Evolutionary conservation across 2,888 invertebrate species (phyloP), one percentile per base, ranked within the genome.

Genomic region (Drosophila affinis): DNA sequence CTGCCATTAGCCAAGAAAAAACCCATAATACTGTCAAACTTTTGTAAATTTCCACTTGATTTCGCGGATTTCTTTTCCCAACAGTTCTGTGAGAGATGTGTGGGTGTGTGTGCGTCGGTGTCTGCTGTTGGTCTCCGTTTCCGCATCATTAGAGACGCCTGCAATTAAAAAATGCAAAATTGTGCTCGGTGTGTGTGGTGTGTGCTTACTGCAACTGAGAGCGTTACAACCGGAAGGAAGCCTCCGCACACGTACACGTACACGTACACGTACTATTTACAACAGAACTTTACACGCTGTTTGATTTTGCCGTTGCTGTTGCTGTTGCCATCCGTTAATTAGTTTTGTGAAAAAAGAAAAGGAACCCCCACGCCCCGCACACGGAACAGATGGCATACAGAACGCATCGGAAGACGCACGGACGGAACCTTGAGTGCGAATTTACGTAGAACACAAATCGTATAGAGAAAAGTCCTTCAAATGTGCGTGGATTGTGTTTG

Each of bases 111-210:
- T 21, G 21, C 3, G 21, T 21, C 3, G 3, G 3, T 39, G 27
- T 48, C 17, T 24, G n/a, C 52, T 45, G n/a, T 9, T 56, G 51
- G 51, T 52, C n/a, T 52, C 10, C 27, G 54, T 73, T 81, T 81
- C 81, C 81, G 81, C 65, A 73, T 78, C 73, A 73, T 77, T 78
- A 63, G 53, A 72, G 59, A 39, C 39, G 61, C 55, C 57, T 73
- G 86, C 80, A 81, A 81, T 82, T 85, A 82, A 69, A 64, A 81
- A 85, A 77, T 73, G 76, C 73, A 82, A 55, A 58, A 65, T 62
- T 57, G 32, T 47, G 56, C 62, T 49, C 51, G 63, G 62, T 55
- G 51, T 62, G 18, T 62, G 48, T 54, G 34, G 32, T 18, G 21
- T 48, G 32, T 34, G 29, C 58, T 49, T 21, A 46, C 49, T 45